phyloP scores from a whole-genome alignment of 92 coral and sea anemone species.

The Porites lobata region DNA sequence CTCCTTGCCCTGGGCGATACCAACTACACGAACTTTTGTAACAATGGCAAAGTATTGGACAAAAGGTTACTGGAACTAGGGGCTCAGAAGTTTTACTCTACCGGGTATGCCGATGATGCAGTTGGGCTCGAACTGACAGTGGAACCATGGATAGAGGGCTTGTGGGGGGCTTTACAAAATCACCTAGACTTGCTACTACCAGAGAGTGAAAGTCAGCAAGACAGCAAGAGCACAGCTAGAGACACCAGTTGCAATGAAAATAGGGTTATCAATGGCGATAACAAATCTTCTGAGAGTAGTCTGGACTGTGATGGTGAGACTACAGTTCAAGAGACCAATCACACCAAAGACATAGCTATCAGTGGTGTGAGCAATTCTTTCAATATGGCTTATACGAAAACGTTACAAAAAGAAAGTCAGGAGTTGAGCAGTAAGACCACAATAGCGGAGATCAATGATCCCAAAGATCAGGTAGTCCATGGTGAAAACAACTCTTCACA shows the following conservation, averaged over 20 bases:
- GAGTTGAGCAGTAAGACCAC: neutral
- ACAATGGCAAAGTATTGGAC: constrained; percentile 86
- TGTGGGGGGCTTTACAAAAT: constrained; percentile 82
- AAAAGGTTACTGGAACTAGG: constrained; percentile 87
- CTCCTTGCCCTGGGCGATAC: constrained; percentile 96
- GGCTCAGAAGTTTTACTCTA: constrained; percentile 83
- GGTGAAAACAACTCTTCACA: constrained; percentile 19
- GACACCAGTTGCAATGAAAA: neutral
- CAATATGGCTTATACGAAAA: neutral
- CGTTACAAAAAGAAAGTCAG: neutral
- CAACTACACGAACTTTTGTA: constrained; percentile 96
- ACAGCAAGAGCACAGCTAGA: neutral
- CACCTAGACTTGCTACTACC: constrained; percentile 51
- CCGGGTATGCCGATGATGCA: constrained; percentile 97
- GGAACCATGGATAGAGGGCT: constrained; percentile 98
- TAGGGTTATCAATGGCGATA: neutral
- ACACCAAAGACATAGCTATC: neutral
- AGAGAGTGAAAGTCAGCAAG: constrained; percentile 7
- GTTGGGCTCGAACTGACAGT: constrained; percentile 95
- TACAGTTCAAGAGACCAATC: neutral
- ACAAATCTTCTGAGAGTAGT: neutral
- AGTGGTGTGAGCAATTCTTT: neutral
- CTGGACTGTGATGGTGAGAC: neutral
- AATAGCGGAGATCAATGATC: neutral
- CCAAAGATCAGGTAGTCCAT: neutral